Percentiles rank a stretch among this genome's conserved stretches.
Conservation (phyloP, 2,113 vertebrate genomes). For the Rhea pennata region DNA sequence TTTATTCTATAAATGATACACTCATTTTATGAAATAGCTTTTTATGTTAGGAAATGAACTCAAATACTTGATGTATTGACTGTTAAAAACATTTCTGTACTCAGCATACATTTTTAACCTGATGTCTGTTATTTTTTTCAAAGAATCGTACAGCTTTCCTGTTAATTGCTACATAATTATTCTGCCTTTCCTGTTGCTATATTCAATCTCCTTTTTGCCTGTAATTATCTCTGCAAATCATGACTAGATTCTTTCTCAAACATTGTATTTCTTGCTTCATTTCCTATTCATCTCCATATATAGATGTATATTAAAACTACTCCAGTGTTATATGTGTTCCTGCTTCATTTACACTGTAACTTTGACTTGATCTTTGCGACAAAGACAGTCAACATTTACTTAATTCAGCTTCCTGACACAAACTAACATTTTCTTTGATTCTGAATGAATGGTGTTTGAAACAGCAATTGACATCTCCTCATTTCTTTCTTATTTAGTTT, state of each 20-base stretch:
- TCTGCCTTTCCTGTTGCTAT: conserved; percentile 62
- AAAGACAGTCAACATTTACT: conserved; percentile 51
- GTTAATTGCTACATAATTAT: conserved; percentile 73
- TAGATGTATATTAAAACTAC: background rate
- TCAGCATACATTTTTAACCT: conserved; percentile 72
- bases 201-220: conserved; percentile 47
- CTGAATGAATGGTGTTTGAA: conserved; percentile 35
- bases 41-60: conserved; percentile 46
- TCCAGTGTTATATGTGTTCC: background rate
- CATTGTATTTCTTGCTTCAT: conserved; percentile 25
- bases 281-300: conserved; percentile 50
- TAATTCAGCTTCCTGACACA: conserved; percentile 58
- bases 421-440: conserved; percentile 53
- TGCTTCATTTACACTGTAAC: conserved; percentile 37
- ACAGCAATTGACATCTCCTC: conserved; percentile 1
- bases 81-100: conserved; percentile 61
- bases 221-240: conserved; percentile 72
- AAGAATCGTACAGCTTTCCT: conserved; percentile 57
- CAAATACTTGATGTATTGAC: conserved; percentile 47
- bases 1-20: background rate
- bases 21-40: conserved; percentile 20
- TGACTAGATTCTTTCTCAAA: conserved; percentile 29
- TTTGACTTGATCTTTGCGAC: conserved; percentile 54
- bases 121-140: conserved; percentile 20
- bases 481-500: conserved; percentile 20